These are phyloP conservation scores for Poeciliopsis infans DNA, from an alignment of 2,797 vertebrate species.

Conservation along the genomic window DNA sequence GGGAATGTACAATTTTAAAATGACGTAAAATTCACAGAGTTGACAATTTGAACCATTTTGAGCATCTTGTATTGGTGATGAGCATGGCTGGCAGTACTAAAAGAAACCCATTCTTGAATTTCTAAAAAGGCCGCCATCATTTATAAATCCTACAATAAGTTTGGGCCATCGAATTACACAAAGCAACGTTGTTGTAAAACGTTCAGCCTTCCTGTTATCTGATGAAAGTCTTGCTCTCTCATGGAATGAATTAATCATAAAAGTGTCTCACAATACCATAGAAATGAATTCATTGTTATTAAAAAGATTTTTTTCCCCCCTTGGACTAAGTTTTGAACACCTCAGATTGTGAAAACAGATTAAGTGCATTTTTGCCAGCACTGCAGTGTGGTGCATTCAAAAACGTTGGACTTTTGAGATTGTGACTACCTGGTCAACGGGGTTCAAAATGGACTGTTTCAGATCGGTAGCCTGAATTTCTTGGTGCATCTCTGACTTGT, in stretches of 20 bases:
- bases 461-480: neutral
- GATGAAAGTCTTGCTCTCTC: neutral
- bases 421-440: neutral
- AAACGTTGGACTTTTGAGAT: neutral
- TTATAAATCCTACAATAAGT: neutral
- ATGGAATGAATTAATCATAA: neutral
- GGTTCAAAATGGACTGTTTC: neutral
- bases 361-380: neutral
- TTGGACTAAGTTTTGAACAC: neutral
- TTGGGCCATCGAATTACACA: neutral
- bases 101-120: neutral
- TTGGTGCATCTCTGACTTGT: neutral
- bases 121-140: neutral
- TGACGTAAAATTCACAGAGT: neutral
- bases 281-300: neutral
- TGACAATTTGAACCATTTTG: neutral
- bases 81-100: neutral
- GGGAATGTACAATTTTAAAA: neutral
- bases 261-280: neutral
- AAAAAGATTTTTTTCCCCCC: neutral
- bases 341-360: neutral
- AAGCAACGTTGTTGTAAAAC: neutral
- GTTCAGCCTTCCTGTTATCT: neutral
- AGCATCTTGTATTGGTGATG: neutral
- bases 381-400: neutral